These are phyloP conservation scores for Dendrolimus kikuchii DNA, from an alignment of 1,140 invertebrate species.

Conservation along the genomic window DNA sequence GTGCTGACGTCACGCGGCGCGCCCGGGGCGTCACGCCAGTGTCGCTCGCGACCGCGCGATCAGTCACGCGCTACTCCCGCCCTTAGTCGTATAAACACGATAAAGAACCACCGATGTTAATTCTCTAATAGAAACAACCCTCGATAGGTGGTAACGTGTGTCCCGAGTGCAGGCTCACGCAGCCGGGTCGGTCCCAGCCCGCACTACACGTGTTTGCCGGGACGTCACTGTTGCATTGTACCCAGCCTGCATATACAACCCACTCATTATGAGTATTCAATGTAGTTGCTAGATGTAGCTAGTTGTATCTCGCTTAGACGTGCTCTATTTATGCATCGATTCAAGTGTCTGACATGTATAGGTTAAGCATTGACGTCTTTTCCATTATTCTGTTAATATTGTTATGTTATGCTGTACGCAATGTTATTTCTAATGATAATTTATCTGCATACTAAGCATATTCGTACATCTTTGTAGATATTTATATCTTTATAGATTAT, in stretches of 20 bases:
- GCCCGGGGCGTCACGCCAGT: slow-evolving; percentile 54
- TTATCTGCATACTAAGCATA: no score
- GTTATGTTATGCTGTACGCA: no score
- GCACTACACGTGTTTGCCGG: slow-evolving; percentile 5
- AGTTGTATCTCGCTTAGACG: background rate
- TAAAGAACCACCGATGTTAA: slow-evolving; percentile 57
- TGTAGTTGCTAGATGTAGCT: slow-evolving; percentile 7
- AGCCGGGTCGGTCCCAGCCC: background rate
- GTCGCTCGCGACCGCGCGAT: slow-evolving; percentile 51
- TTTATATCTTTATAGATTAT: no score
- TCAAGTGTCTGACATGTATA: no score
- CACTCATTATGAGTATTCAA: slow-evolving; percentile 21
- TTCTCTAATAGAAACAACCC: slow-evolving; percentile 37
- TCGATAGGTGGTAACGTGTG: slow-evolving; percentile 12
- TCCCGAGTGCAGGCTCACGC: slow-evolving; percentile 16
- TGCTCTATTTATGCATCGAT: no score
- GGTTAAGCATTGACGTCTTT: no score
- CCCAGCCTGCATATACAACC: slow-evolving; percentile 5
- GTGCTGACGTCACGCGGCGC: slow-evolving; percentile 59
- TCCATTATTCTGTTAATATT: no score
- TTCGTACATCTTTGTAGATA: no score
- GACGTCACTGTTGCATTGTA: slow-evolving; percentile 18
- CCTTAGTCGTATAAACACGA: slow-evolving; percentile 39
- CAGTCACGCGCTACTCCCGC: slow-evolving; percentile 54
- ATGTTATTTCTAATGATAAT: no score